A percentile compares a stretch with the other conserved stretches of the same genome.
Conservation (phyloP, 2,113 vertebrate species). For the Uropsilus gracilis region DNA sequence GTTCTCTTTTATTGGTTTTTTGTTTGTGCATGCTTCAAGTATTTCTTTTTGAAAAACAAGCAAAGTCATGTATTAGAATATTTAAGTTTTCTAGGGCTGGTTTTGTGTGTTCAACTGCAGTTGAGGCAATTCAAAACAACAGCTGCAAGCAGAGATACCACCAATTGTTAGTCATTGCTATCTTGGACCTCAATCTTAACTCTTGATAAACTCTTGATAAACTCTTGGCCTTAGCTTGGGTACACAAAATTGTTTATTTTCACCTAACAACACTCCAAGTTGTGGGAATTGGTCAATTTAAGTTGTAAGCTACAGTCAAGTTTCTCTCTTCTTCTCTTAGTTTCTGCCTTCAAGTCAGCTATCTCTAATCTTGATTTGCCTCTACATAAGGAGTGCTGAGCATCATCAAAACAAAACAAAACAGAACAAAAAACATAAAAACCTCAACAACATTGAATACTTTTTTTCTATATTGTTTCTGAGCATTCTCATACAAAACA, state of each 20-base stretch:
- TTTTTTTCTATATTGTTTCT: not conserved
- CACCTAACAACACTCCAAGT: not conserved
- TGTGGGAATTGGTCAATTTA: not conserved
- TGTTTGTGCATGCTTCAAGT: not conserved
- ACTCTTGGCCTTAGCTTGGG: not conserved
- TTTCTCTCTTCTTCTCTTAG: conserved; percentile 21
- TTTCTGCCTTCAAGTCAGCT: conserved; percentile 7
- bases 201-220: not conserved
- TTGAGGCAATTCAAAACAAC: not conserved
- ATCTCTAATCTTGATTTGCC: not conserved
- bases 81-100: not conserved
- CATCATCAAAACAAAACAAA: not conserved
- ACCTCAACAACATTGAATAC: not conserved
- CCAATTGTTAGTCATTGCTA: not conserved
- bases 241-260: not conserved
- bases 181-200: not conserved
- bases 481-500: conserved; percentile 1
- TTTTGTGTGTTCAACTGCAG: not conserved
- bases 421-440: not conserved
- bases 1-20: not conserved
- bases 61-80: not conserved
- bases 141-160: not conserved
- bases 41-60: not conserved
- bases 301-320: not conserved
- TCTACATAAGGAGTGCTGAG: conserved; percentile 30